Base-by-base conservation (phyloP, 2,888 invertebrate species). In the Pseudococcus jackbeardsleyi region DNA sequence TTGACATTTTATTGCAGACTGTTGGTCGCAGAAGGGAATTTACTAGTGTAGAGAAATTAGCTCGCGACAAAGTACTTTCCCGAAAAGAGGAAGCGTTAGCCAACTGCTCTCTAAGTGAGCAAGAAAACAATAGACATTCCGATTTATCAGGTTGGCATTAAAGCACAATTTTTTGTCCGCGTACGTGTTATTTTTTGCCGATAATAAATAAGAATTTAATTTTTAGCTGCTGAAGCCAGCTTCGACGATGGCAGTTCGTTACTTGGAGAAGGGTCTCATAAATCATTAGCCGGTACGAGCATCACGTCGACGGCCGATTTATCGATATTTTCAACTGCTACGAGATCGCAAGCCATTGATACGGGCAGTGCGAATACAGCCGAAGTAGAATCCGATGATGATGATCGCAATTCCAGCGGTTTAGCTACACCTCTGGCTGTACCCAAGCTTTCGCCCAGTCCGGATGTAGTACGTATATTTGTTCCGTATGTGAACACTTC, bases 301-400 rank as follows among this genome's bases (percentile, higher is more conserved):
- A 95, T 96, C 87, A 96, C 96, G 48, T 96, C 96, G 86, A 96
- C 96, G 0, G 96, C 96, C 0, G 96, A 96, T 91, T 93, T 96
- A 89, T 95, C 95, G 90, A 95, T 96, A 90, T 95, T 96, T 92
- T 95, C 95, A 26, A 93, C 93, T 89, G 94, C 94, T 90, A 95
- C 95, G 15, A 93, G 95, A 88, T 95, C 95, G 15, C 95, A 95
- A 91, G 95, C 94, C 77, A 94, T 94, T 88, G 95, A 95, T 92
- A 95, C 95, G 22, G 95, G 95, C 92, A 95, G 95, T 92, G 94
- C 95, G 92, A 95, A 94, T 91, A 94, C 94, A 91, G 92, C 91
- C 85, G 94, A 93, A 91, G 94, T 94, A 90, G 95, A 95, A 92
- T 93, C 92, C 92, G 93, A 89, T 84, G 79, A 79, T 48, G 68